Conservation (phyloP, 2,888 invertebrate genomes). For the Drosophila quinaria region DNA sequence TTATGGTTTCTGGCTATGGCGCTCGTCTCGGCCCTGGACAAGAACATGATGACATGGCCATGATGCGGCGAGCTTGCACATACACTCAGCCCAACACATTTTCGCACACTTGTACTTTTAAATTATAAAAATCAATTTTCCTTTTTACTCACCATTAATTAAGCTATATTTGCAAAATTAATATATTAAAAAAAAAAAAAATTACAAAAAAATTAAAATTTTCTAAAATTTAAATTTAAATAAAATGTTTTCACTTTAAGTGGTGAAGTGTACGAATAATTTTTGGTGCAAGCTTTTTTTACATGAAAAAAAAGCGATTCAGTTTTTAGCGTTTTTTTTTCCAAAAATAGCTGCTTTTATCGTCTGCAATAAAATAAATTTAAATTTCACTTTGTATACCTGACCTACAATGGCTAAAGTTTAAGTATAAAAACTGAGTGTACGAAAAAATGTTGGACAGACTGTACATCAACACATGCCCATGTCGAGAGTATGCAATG, state of each 20-base stretch:
- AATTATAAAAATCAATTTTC: background rate
- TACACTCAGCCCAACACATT: background rate
- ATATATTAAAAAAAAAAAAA: no score
- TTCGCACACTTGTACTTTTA: background rate
- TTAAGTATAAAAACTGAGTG: background rate
- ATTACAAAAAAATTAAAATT: no score
- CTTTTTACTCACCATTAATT: no score
- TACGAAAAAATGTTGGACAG: background rate
- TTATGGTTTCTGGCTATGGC: constrained; percentile 76
- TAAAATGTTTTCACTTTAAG: no score
- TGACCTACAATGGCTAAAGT: background rate
- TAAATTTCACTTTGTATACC: background rate
- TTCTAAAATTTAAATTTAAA: no score
- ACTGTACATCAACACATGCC: background rate
- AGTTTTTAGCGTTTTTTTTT: background rate
- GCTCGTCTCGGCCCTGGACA: constrained; percentile 27
- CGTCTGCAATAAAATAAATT: background rate
- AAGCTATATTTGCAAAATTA: no score
- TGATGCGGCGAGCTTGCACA: constrained; percentile 10
- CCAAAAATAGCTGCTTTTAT: no score
- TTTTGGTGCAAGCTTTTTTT: background rate
- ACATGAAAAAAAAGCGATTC: background rate
- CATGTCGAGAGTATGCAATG: constrained; percentile 7
- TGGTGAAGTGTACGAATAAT: background rate
- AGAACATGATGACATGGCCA: constrained; percentile 16